phyloP scores from a whole-genome alignment of 1,140 invertebrate species.

The Cataglyphis hispanica region DNA sequence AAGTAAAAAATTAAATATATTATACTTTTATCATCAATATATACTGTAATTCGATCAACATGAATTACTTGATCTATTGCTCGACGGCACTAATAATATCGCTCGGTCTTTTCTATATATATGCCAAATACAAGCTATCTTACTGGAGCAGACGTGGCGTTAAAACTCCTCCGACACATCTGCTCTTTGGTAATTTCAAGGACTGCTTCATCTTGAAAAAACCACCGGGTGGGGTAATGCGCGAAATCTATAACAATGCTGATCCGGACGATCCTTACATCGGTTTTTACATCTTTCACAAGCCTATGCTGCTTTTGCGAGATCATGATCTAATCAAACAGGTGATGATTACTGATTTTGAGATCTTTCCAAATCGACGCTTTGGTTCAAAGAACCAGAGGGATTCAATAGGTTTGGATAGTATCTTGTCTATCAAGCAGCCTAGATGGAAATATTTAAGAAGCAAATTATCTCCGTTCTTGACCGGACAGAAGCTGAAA shows the following conservation, averaged over 20 bases:
- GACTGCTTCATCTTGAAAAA: conserved; percentile 73
- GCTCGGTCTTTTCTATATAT: conserved; percentile 64
- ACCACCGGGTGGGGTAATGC: conserved; percentile 79
- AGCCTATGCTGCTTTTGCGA: conserved; percentile 82
- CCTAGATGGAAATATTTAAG: conserved; percentile 83
- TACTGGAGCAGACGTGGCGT: conserved; percentile 71
- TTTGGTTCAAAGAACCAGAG: conserved; percentile 75
- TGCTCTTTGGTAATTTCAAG: conserved; percentile 80
- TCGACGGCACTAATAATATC: not conserved
- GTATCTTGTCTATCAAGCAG: conserved; percentile 76
- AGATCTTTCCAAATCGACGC: conserved; percentile 85
- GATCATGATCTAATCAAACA: conserved; percentile 86
- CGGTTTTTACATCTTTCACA: conserved; percentile 84
- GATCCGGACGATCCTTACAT: conserved; percentile 77
- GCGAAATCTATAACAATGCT: conserved; percentile 77
- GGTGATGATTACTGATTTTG: conserved; percentile 86
- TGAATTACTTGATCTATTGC: not conserved
- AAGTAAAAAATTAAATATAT: too few species aligned
- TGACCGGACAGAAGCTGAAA: conserved; percentile 86
- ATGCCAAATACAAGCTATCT: conserved; percentile 78
- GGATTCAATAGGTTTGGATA: conserved; percentile 75
- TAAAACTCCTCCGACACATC: conserved; percentile 36
- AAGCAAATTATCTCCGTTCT: conserved; percentile 83
- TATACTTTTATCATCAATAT: too few species aligned
- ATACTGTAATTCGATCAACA: not conserved